Base-by-base conservation (phyloP, 2,797 vertebrate species). In the Eospalax fontanierii region DNA sequence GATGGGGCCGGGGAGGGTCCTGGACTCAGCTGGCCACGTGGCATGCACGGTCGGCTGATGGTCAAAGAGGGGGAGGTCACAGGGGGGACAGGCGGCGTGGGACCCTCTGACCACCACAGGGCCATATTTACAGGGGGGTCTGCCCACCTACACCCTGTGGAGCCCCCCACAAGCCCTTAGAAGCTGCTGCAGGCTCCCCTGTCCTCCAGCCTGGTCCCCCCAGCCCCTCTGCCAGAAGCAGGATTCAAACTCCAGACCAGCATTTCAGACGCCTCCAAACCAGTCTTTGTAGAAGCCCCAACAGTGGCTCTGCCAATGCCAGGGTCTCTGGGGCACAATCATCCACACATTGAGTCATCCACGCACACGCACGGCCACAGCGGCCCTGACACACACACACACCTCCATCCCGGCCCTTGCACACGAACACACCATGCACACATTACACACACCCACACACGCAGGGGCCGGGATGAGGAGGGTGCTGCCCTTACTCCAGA, bases 41-140 rank as follows among this genome's bases (percentile, higher is more conserved):
- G 97, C 98, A 98, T 98, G 98, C 98, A 98, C 90, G 98, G 98
- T 97, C 93, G 94, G 95, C 98, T 92, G 91, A 87, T 38, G 97
- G 96, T 97, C 75, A 82, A 91, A 93, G 93, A 88, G n/a, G 94
- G 95, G 89, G 63, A 97, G 93, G 96, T 97, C 96, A 81, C 95
- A 80, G 90, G 90, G 89, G 86, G 95, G 61, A 89, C 28, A 50
- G 90, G 91, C 91, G 93, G 90, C 46, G 19, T 30, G 43, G 93
- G 95, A 83, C 94, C 91, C 89, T 95, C 90, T 87, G 95, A 94
- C 94, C 89, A 90, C 95, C 91, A 94, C 54, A 57, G 95, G 94
- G 96, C 95, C 78, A 1, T 97, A 98, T 97, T 96, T 97, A 97
- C 97, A 97, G 96, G 93, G 95, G 96, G 54, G 83, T 89, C 84